These are phyloP conservation scores for Toxotes lorentzi DNA, from an alignment of 2,797 vertebrate genomes.

Conservation along the genomic window DNA sequence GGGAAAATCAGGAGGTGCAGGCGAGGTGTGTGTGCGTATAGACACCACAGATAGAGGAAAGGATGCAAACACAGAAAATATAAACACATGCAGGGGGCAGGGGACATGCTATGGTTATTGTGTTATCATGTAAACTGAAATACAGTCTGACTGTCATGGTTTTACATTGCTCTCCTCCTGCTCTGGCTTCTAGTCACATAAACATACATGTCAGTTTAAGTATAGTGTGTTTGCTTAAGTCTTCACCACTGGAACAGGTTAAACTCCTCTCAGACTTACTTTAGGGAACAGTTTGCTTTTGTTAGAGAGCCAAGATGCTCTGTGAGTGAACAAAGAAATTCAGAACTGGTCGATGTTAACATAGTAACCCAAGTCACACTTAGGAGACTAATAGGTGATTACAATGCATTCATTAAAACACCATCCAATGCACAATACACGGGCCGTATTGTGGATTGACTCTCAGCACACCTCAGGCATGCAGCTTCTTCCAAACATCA, in stretches of 20 bases:
- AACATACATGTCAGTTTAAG: neutral
- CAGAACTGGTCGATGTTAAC: constrained; percentile 20
- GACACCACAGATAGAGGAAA: constrained; percentile 48
- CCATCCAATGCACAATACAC: constrained; percentile 29
- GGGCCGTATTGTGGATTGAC: constrained; percentile 17
- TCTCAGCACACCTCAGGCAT: constrained; percentile 5
- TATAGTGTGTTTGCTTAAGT: neutral
- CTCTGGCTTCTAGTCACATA: neutral
- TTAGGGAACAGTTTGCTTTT: constrained; percentile 5
- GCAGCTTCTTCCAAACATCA: constrained; percentile 34
- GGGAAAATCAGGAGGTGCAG: constrained; percentile 75
- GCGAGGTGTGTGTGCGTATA: constrained; percentile 57
- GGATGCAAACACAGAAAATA: constrained; percentile 75
- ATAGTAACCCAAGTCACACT: constrained; percentile 54
- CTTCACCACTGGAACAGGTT: constrained; percentile 1
- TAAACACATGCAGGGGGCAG: constrained; percentile 70
- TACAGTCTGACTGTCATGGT: too few species aligned
- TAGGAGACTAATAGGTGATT: constrained; percentile 20
- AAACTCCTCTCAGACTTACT: neutral
- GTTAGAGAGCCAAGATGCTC: constrained; percentile 35
- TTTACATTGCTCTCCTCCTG: neutral
- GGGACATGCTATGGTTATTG: constrained; percentile 39
- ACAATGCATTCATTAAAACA: constrained; percentile 37
- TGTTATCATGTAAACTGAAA: neutral
- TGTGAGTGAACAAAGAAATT: constrained; percentile 31